A percentile compares a stretch with the other conserved stretches of the same genome.
Conservation (phyloP, 2,888 invertebrate species). For the Furcula furcula region DNA sequence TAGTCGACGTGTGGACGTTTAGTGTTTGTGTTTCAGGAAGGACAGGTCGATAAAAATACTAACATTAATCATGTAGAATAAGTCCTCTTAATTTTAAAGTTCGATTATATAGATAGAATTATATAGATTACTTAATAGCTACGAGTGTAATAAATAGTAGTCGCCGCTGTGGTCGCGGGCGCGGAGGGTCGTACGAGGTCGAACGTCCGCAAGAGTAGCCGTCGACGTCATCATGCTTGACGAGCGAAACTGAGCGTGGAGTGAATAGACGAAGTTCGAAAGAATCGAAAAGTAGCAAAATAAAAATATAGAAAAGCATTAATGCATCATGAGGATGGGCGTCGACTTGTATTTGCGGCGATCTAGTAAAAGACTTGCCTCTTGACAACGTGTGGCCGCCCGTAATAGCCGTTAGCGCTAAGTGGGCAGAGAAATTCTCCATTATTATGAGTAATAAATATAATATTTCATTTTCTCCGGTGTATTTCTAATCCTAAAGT, state of each 20-base stretch:
- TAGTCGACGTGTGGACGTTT: slow-evolving; percentile 51
- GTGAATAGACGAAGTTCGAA: slow-evolving; percentile 54
- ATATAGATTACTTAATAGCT: slow-evolving; percentile 41
- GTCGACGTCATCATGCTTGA: slow-evolving; percentile 55
- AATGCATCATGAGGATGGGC: slow-evolving; percentile 78
- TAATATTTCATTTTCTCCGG: slow-evolving; percentile 20
- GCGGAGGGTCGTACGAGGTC: slow-evolving; percentile 26
- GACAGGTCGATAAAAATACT: slow-evolving; percentile 93
- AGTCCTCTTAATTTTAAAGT: slow-evolving; percentile 56
- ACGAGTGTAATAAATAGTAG: slow-evolving; percentile 34
- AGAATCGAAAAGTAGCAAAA: slow-evolving; percentile 67
- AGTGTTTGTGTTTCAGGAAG: slow-evolving; percentile 86
- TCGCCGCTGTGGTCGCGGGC: slow-evolving; percentile 49
- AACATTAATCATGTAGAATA: slow-evolving; percentile 80
- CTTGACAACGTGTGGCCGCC: slow-evolving; percentile 80
- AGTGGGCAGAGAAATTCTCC: slow-evolving; percentile 68
- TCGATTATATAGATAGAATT: slow-evolving; percentile 35
- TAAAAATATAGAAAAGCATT: slow-evolving; percentile 78
- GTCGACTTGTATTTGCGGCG: slow-evolving; percentile 71
- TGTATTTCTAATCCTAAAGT: slow-evolving; percentile 17
- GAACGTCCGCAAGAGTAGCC: slow-evolving; percentile 30
- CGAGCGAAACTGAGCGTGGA: slow-evolving; percentile 44
- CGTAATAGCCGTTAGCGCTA: slow-evolving; percentile 81
- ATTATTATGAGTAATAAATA: slow-evolving; percentile 42
- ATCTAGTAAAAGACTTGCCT: slow-evolving; percentile 82